Conservation (phyloP, 2,113 vertebrate genomes). For the Corythornis cristatus region DNA sequence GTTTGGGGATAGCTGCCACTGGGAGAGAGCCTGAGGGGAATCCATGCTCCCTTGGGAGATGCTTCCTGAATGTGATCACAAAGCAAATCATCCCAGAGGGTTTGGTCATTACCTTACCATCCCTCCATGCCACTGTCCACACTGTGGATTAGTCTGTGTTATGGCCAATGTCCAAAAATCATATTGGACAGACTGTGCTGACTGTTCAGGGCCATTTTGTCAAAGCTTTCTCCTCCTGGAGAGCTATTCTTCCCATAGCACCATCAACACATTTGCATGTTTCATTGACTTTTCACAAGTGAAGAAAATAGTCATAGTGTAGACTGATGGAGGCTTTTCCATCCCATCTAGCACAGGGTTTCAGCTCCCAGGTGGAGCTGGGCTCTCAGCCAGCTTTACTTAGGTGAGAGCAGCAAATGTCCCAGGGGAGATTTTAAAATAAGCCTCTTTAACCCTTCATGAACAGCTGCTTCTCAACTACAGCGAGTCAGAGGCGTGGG, state of each 20-base stretch:
- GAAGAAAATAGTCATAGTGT: neutral
- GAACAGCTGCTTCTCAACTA: neutral
- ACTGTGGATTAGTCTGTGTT: neutral
- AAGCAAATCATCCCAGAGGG: neutral
- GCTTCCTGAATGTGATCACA: fast-evolving
- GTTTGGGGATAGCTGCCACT: neutral
- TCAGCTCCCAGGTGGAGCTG: neutral
- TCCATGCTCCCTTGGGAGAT: neutral
- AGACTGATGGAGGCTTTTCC: neutral
- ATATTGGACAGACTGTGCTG: neutral
- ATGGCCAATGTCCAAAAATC: neutral
- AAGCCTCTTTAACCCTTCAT: neutral
- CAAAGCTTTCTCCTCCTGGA: neutral
- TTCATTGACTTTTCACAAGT: neutral
- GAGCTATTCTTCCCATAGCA: neutral
- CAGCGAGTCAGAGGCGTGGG: fast-evolving
- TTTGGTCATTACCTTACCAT: neutral
- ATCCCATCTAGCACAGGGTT: neutral
- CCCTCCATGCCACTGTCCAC: neutral
- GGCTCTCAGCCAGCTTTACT: neutral
- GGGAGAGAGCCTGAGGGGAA: neutral
- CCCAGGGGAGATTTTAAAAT: neutral
- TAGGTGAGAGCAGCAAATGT: neutral
- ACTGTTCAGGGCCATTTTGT: neutral
- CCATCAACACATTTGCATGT: fast-evolving